These are phyloP conservation scores for Bibio marci DNA, from an alignment of 2,888 invertebrate species.

Conservation along the genomic window DNA sequence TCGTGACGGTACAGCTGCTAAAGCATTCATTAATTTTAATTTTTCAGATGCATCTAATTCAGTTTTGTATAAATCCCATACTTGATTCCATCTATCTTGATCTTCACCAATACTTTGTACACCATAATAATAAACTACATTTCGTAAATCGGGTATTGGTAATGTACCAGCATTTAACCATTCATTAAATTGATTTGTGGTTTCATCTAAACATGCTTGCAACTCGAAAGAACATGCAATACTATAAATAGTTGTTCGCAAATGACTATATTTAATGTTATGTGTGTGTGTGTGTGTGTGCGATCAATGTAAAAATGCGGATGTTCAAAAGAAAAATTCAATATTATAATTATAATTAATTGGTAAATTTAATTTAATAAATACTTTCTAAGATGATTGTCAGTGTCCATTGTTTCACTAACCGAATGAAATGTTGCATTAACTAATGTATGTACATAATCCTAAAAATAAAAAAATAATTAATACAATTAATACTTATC, in stretches of 20 bases:
- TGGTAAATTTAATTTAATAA: slow-evolving; percentile 19
- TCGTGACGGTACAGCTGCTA: slow-evolving; percentile 48
- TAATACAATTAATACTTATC: too few relatives aligned
- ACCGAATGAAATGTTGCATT: slow-evolving; percentile 39
- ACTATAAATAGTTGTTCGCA: slow-evolving; percentile 43
- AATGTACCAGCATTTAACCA: slow-evolving; percentile 38
- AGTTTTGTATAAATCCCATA: slow-evolving; percentile 52
- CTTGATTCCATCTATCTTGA: slow-evolving; percentile 50
- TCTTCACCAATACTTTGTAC: slow-evolving; percentile 42
- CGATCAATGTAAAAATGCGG: too few relatives aligned
- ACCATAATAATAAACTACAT: slow-evolving; percentile 51
- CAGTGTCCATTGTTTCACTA: too few relatives aligned
- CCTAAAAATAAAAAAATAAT: too few relatives aligned
- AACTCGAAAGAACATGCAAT: slow-evolving; percentile 47
- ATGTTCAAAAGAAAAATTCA: too few relatives aligned
- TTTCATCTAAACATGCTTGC: slow-evolving; percentile 40
- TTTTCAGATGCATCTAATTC: slow-evolving; percentile 70
- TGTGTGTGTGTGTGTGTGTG: too few relatives aligned
- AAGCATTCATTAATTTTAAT: slow-evolving; percentile 48
- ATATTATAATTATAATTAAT: too few relatives aligned
- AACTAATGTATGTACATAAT: slow-evolving; percentile 42
- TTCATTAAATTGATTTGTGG: slow-evolving; percentile 35
- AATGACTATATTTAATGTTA: too few relatives aligned
- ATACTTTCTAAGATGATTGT: slow-evolving; percentile 31
- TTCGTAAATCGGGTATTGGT: slow-evolving; percentile 46